These are phyloP conservation scores for Antechinus stuartii DNA, from an alignment of 2,113 vertebrate species.

Conservation along the genomic window DNA sequence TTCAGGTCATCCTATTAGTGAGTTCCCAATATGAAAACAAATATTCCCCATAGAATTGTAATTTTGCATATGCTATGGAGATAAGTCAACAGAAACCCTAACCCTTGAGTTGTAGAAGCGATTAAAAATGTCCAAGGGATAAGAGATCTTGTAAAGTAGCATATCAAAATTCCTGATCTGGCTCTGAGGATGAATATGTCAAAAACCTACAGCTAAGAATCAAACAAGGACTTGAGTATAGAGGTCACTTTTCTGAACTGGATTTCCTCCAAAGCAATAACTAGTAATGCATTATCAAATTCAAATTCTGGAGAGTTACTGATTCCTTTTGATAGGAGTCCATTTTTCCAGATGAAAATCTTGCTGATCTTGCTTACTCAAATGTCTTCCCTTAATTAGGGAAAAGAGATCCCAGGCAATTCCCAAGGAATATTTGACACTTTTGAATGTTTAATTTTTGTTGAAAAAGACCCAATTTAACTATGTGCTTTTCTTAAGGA, in stretches of 20 bases:
- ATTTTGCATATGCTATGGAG: background rate
- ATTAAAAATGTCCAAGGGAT: slow-evolving; percentile 31
- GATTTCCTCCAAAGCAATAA: slow-evolving; percentile 54
- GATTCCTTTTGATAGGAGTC: slow-evolving; percentile 14
- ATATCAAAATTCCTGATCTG: slow-evolving; percentile 31
- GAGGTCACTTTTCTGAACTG: slow-evolving; percentile 36
- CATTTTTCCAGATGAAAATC: slow-evolving; percentile 5
- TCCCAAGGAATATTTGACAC: slow-evolving; percentile 6
- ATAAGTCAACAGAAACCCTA: slow-evolving; percentile 23
- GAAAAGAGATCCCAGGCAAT: background rate
- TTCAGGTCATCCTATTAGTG: background rate
- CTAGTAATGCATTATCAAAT: slow-evolving; percentile 50
- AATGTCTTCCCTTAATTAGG: background rate
- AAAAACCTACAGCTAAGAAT: slow-evolving; percentile 44
- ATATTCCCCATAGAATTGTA: background rate
- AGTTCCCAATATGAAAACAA: slow-evolving; percentile 27
- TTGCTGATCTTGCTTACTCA: slow-evolving; percentile 21
- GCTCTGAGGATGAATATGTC: slow-evolving; percentile 17
- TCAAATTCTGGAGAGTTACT: background rate
- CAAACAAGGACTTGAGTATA: slow-evolving; percentile 44
- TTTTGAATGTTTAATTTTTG: slow-evolving; percentile 19
- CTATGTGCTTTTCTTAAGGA: slow-evolving; percentile 30
- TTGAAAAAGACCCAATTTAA: slow-evolving; percentile 27
- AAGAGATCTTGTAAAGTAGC: slow-evolving; percentile 41
- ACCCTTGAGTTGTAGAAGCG: background rate